Evolutionary conservation across 2,113 vertebrate genomes (phyloP).

Genomic region (Lycaon pictus): DNA sequence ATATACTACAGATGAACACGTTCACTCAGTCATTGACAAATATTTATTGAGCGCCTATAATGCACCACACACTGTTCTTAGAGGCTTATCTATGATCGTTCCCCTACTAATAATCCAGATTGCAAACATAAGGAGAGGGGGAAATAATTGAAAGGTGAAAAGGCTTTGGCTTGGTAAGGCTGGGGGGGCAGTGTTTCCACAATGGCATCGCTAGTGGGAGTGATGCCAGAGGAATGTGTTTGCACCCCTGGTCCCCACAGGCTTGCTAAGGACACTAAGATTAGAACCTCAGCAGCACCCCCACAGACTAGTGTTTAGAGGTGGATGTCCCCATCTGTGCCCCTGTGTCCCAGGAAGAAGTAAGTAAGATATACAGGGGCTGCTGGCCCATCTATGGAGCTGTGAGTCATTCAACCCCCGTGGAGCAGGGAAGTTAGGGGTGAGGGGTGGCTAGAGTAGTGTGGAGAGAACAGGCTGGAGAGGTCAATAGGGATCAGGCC

Average conservation of each 20-base stretch:
- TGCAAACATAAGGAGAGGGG: neutral
- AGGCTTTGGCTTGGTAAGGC: neutral
- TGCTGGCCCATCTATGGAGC: neutral
- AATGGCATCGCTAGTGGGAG: neutral
- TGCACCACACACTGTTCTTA: neutral
- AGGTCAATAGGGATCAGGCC: neutral
- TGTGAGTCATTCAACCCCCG: slow-evolving; percentile 47
- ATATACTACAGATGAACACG: neutral
- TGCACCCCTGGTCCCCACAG: neutral
- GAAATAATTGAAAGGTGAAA: neutral
- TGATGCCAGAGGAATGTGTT: neutral
- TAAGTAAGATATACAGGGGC: slow-evolving; percentile 15
- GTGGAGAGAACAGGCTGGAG: neutral
- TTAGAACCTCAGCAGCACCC: slow-evolving; percentile 31
- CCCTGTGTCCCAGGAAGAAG: slow-evolving; percentile 48
- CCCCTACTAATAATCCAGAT: slow-evolving; percentile 30
- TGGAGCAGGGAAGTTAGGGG: neutral
- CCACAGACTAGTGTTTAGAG: neutral
- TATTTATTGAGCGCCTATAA: neutral
- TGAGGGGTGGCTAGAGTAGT: neutral
- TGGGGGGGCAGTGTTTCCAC: neutral
- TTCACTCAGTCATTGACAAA: slow-evolving; percentile 1
- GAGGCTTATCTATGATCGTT: slow-evolving; percentile 36
- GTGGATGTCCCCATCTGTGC: slow-evolving; percentile 25
- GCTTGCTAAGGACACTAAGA: slow-evolving; percentile 15